Percentiles rank a stretch among this genome's conserved stretches.
phyloP scores from a whole-genome alignment of 2,113 vertebrate species.

The Diglossa brunneiventris region DNA sequence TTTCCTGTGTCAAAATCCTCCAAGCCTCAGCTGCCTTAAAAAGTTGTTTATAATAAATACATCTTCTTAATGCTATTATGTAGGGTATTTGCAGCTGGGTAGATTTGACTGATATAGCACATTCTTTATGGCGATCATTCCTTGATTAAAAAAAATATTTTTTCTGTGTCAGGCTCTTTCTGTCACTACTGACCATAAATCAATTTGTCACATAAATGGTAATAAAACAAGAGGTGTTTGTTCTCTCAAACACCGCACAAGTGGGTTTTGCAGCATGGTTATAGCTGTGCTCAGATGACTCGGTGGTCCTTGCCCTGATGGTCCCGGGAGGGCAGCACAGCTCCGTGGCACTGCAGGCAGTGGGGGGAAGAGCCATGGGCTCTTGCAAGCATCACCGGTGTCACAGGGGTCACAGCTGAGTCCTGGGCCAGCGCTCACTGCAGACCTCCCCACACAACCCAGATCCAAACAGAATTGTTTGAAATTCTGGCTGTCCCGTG shows the following conservation, averaged over 20 bases:
- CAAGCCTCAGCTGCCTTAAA: constrained; percentile 51
- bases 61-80: constrained; percentile 59
- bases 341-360: background rate
- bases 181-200: constrained; percentile 32
- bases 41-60: constrained; percentile 60
- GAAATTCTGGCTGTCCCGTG: background rate
- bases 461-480: background rate
- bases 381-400: background rate
- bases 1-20: constrained; percentile 56
- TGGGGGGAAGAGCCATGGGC: background rate
- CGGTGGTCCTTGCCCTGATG: background rate
- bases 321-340: background rate
- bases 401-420: background rate
- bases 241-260: background rate
- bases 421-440: fast-evolving
- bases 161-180: constrained; percentile 51
- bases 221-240: constrained; percentile 39
- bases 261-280: background rate
- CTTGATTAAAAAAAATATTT: constrained; percentile 65
- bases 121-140: constrained; percentile 59
- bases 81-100: constrained; percentile 39
- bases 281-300: fast-evolving
- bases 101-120: constrained; percentile 54
- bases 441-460: background rate
- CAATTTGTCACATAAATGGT: constrained; percentile 40